Base-by-base conservation (phyloP, 2,797 vertebrate species). In the Apogon hyalosoma region DNA sequence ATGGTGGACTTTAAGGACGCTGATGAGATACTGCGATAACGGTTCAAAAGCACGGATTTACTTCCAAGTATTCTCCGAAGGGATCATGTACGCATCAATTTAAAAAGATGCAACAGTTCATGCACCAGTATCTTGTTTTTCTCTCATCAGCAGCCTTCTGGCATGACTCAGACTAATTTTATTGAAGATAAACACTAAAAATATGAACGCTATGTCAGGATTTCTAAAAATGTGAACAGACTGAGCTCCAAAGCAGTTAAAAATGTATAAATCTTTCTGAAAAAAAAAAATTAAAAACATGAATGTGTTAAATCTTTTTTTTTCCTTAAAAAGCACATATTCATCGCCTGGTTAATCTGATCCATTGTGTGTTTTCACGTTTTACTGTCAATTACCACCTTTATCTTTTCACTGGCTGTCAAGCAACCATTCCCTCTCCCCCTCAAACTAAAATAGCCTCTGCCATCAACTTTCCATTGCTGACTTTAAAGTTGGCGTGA, bases 381-480 rank as follows among this genome's bases (percentile, higher is more conserved):
- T 73, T 63, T 21, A 38, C 41, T 40, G 47, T 53, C 47, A 15
- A 51, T 73, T 60, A 53, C 21, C 47, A 69, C 36, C 14, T 68
- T 79, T 69, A 74, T 77, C 72, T 73, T 56, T 65, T 66, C 63
- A 8, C 52, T 55, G 62, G 48, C 76, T 83, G 83, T 73, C 67
- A 74, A 57, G 51, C 55, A 77, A 76, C 43, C 54, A 71, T 79
- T 80, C 68, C 57, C 63, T 63, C 42, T 49, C 61, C 48, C 59
- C 49, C 18, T 69, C 52, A 36, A 60, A 69, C 59, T 31, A 60
- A 76, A 86, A 84, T 77, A 80, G 62, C 14, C 61, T 68, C 73
- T 70, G 53, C 71, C 75, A 67, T 83, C 49, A 61, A 51, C 72
- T 73, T 0, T 4, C 56, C 55, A 49, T 74, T 49, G 45, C 11